phyloP scores from a whole-genome alignment of 2,888 invertebrate genomes.

The Rotaria socialis region DNA sequence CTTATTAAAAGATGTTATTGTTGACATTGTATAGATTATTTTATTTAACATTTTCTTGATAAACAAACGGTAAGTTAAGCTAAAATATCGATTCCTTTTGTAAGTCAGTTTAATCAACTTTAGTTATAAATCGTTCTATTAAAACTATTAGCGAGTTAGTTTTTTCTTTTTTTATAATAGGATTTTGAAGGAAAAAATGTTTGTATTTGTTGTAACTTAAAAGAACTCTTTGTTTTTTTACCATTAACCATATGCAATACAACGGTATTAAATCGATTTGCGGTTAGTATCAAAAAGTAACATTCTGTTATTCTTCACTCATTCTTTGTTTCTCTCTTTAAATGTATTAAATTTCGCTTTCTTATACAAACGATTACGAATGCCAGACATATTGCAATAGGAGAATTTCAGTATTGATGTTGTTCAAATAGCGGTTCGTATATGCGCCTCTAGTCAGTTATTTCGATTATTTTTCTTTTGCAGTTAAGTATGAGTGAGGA shows the following conservation, averaged over 20 bases:
- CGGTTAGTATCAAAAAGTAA: not conserved
- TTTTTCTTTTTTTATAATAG: not conserved
- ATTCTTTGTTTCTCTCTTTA: not conserved
- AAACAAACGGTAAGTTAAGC: not conserved
- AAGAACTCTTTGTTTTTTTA: not conserved
- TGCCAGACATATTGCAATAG: not conserved
- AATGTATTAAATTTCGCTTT: conserved; percentile 1
- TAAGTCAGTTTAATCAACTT: too few species aligned
- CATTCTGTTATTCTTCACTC: not conserved
- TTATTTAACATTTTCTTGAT: not conserved
- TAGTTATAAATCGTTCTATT: too few species aligned
- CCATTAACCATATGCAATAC: not conserved
- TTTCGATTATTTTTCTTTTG: not conserved
- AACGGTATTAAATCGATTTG: not conserved
- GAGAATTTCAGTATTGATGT: not conserved
- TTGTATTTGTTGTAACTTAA: not conserved
- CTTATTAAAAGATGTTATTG: too few species aligned
- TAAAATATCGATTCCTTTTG: too few species aligned
- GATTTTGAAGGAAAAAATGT: not conserved
- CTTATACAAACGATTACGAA: not conserved
- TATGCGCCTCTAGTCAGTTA: not conserved
- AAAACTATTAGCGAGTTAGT: too few species aligned
- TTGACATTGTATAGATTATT: not conserved
- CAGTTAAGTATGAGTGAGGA: not conserved
- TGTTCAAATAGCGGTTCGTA: conserved; percentile 3